Conservation (phyloP, 2,113 vertebrate genomes). For the Tachysurus vachellii region DNA sequence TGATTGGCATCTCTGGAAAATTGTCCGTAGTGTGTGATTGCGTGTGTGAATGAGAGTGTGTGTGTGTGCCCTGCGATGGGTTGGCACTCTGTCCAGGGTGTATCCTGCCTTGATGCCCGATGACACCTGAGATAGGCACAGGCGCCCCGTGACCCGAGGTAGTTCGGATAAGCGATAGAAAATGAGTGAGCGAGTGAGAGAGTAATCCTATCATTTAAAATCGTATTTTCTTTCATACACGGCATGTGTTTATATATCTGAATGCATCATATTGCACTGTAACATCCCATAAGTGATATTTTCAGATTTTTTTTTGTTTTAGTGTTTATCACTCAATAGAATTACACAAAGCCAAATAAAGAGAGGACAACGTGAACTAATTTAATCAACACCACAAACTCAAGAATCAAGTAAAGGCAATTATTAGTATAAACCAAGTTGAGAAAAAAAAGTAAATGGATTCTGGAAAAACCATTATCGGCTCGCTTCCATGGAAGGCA, state of each 20-base stretch:
- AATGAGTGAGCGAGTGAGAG: no score
- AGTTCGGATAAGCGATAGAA: no score
- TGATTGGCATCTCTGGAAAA: no score
- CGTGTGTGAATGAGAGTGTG: no score
- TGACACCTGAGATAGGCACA: no score
- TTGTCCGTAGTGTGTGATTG: no score
- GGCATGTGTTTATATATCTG: background rate
- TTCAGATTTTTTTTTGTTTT: background rate
- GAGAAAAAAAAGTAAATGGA: constrained; percentile 54
- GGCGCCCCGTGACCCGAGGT: no score
- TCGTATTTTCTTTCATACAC: background rate
- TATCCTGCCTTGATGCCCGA: no score
- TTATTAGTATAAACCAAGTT: constrained; percentile 4
- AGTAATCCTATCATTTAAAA: background rate
- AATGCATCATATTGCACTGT: background rate
- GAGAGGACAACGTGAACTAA: constrained; percentile 2
- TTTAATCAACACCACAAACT: constrained; percentile 16
- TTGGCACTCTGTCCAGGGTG: no score
- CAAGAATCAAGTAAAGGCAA: constrained; percentile 11
- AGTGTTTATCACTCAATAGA: background rate
- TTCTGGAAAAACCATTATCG: constrained; percentile 58
- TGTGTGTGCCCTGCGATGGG: no score
- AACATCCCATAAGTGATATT: background rate
- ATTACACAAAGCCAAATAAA: constrained; percentile 27
- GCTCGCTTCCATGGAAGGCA: constrained; percentile 60